Evolutionary conservation across 2,888 invertebrate genomes (phyloP).

Genomic region (Amblyjoppa fuscipennis): DNA sequence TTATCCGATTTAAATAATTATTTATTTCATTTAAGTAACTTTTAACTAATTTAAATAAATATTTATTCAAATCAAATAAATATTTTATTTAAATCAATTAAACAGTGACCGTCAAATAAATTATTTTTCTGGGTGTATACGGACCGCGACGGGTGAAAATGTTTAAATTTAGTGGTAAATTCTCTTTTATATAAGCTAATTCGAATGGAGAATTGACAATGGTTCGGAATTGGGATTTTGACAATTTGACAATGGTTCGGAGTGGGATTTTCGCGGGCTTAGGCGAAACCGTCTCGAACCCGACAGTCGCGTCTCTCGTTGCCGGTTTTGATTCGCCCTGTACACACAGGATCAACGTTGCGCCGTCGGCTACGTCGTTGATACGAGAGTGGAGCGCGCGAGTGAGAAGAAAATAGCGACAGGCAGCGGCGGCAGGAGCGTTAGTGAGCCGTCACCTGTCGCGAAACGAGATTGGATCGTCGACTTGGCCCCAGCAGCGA

Average conservation of each 20-base stretch:
- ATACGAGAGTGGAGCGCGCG: constrained; percentile 18
- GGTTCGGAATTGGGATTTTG: not conserved
- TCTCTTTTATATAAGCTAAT: no score
- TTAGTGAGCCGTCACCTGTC: constrained; percentile 69
- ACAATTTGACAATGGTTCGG: not conserved
- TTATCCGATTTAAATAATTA: no score
- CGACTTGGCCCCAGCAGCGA: constrained; percentile 62
- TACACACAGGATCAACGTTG: constrained; percentile 51
- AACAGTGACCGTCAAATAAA: no score
- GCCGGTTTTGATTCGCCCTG: constrained; percentile 7
- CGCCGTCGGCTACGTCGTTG: constrained; percentile 33
- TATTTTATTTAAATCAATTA: no score
- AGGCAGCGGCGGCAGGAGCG: constrained; percentile 47
- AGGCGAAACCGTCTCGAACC: no score
- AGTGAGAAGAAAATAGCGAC: constrained; percentile 30
- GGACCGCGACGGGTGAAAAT: no score
- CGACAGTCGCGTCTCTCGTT: not conserved
- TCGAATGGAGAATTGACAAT: not conserved
- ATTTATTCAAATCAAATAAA: no score
- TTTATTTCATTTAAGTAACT: no score
- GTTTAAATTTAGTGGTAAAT: no score
- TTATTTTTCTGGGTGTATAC: no score
- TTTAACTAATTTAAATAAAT: no score
- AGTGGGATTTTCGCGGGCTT: not conserved
- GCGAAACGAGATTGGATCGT: constrained; percentile 67